Conservation (phyloP, 1,140 invertebrate genomes). For the Euwallacea similis region DNA sequence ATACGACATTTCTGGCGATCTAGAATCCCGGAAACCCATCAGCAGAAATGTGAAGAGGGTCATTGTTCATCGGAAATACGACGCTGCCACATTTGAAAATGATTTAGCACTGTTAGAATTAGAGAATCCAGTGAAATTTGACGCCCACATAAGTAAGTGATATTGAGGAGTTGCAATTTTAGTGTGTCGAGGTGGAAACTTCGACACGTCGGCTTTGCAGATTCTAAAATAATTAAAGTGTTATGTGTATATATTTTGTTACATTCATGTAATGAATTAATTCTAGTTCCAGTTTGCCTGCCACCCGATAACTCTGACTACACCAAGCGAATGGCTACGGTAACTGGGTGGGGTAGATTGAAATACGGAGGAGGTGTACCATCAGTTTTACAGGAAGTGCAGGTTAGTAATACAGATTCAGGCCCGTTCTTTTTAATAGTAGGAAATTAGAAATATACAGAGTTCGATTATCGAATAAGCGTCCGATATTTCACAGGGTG, state of each 20-base stretch:
- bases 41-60: slow-evolving; percentile 84
- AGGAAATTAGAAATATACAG: background rate
- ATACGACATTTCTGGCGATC: slow-evolving; percentile 82
- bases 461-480: too few relatives aligned
- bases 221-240: too few relatives aligned
- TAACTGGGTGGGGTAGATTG: slow-evolving; percentile 72
- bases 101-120: slow-evolving; percentile 84
- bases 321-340: slow-evolving; percentile 79
- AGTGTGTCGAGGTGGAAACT: background rate
- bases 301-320: slow-evolving; percentile 80
- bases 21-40: slow-evolving; percentile 74
- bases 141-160: slow-evolving; percentile 75
- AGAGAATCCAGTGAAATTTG: slow-evolving; percentile 80
- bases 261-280: background rate
- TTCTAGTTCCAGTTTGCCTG: slow-evolving; percentile 86
- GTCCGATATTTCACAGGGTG: too few relatives aligned
- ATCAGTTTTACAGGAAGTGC: slow-evolving; percentile 86
- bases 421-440: background rate
- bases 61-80: slow-evolving; percentile 86
- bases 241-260: background rate
- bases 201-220: too few relatives aligned
- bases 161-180: background rate
- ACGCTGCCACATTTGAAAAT: slow-evolving; percentile 88
- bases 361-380: slow-evolving; percentile 83
- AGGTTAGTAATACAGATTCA: slow-evolving; percentile 50